Base-by-base conservation (phyloP, 2,888 invertebrate species). In the Protodeltote pygarga region DNA sequence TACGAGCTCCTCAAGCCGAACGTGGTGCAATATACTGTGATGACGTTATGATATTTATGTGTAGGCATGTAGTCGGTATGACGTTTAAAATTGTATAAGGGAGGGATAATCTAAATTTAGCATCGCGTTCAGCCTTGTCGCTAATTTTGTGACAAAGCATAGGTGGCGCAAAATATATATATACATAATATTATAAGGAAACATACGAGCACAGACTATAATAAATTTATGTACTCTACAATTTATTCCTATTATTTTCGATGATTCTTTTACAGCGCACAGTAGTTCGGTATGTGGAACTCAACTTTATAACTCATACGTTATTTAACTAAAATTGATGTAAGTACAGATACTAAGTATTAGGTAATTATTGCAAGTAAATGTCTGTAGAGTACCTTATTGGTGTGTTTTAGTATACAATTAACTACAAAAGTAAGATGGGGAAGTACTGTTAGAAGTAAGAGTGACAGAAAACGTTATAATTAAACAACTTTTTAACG, bases 281-380 rank as follows among this genome's bases (percentile, higher is more conserved):
- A 32, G 28, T 29, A 33, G 29, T 46, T 52, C 38, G 48, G 49
- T 23, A 34, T 44, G 53, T 40, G 41, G 31, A 52, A 25, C 44
- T 50, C 19, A 25, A 34, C 24, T 40, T 20, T 39, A 10, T 33
- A 29, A 41, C 19, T 21, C 24, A 17, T 21, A 23, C 16, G 34
- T 21, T 28, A 29, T n/a, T 41, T 45, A n/a, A 42, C 10, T 33
- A 33, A 27, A 38, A 25, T 42, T 9, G 14, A 23, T 47, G 47
- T n/a, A n/a, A n/a, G n/a, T 48, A 48, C 34, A 55, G 40, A 19
- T 47, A 23, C 17, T 47, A 51, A 57, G 57, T 16, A 31, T 44
- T 55, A 66, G 23, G 10, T 33, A 23, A 25, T 19, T 65, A 34
- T 42, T 39, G 4, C 37, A 54, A 38, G 31, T 60, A 24, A 40